A percentile compares a stretch with the other conserved stretches of the same genome.
Conservation (phyloP, 2,797 vertebrate species). For the Anabas testudineus region DNA sequence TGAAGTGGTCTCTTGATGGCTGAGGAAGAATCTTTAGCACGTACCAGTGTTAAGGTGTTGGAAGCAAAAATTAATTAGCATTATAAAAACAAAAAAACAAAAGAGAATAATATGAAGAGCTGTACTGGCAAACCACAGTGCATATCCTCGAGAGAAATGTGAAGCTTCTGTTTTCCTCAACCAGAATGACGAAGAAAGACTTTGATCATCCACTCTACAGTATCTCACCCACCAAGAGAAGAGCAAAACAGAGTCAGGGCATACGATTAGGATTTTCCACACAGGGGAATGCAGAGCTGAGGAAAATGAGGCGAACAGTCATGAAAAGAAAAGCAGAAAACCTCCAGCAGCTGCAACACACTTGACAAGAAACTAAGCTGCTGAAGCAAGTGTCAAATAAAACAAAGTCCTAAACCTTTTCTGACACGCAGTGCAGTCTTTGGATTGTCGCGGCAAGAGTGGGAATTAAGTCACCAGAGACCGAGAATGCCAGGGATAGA, state of each 20-base stretch:
- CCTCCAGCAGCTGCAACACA: conserved; percentile 44
- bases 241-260: conserved; percentile 54
- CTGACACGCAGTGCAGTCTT: conserved; percentile 45
- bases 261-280: conserved; percentile 39
- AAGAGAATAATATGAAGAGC: conserved; percentile 30
- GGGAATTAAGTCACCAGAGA: conserved; percentile 61
- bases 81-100: conserved; percentile 35
- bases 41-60: conserved; percentile 44
- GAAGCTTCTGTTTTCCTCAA: conserved; percentile 54
- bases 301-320: conserved; percentile 63
- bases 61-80: conserved; percentile 57
- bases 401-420: conserved; percentile 61
- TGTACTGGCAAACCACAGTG: conserved; percentile 29
- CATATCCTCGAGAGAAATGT: conserved; percentile 50
- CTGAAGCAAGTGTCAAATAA: conserved; percentile 63
- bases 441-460: conserved; percentile 50
- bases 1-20: conserved; percentile 41
- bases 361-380: conserved; percentile 60
- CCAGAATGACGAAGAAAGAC: conserved; percentile 58
- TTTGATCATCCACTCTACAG: conserved; percentile 72
- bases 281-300: conserved; percentile 48
- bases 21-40: conserved; percentile 27
- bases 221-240: conserved; percentile 53
- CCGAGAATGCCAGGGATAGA: conserved; percentile 40
- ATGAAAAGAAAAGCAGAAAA: conserved; percentile 45